A percentile compares a stretch with the other conserved stretches of the same genome.
These are phyloP conservation scores for Eupsittula cactorum DNA, from an alignment of 2,113 vertebrate species.

Conservation along the genomic window DNA sequence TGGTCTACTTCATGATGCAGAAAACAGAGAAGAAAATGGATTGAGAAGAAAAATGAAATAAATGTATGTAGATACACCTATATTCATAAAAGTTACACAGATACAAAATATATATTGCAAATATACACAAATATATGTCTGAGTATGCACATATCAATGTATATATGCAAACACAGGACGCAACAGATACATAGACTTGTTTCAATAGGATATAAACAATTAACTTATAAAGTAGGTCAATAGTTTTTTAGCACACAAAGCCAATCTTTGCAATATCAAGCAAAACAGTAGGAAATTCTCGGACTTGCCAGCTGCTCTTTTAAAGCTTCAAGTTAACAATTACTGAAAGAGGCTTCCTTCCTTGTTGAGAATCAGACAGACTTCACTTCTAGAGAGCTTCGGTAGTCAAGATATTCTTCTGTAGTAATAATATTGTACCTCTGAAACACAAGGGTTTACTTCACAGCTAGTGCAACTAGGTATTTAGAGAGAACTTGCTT, in stretches of 20 bases:
- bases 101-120: neutral
- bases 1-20: neutral
- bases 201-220: slow-evolving; percentile 35
- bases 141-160: neutral
- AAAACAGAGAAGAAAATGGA: neutral
- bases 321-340: slow-evolving; percentile 2
- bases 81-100: neutral
- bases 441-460: slow-evolving; percentile 17
- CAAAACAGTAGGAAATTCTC: slow-evolving; percentile 47
- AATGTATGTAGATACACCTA: neutral
- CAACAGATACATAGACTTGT: neutral
- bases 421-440: neutral
- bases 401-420: neutral
- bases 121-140: neutral
- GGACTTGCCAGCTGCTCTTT: slow-evolving; percentile 48
- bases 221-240: slow-evolving; percentile 47
- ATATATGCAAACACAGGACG: neutral
- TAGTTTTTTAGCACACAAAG: slow-evolving; percentile 58
- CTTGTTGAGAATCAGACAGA: neutral
- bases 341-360: neutral
- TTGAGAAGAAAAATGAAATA: neutral
- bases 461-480: neutral
- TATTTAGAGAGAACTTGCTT: neutral
- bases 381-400: neutral
- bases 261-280: slow-evolving; percentile 59